These are phyloP conservation scores for Campopleginae sp. DNA, from an alignment of 2,888 invertebrate genomes.

Conservation along the genomic window DNA sequence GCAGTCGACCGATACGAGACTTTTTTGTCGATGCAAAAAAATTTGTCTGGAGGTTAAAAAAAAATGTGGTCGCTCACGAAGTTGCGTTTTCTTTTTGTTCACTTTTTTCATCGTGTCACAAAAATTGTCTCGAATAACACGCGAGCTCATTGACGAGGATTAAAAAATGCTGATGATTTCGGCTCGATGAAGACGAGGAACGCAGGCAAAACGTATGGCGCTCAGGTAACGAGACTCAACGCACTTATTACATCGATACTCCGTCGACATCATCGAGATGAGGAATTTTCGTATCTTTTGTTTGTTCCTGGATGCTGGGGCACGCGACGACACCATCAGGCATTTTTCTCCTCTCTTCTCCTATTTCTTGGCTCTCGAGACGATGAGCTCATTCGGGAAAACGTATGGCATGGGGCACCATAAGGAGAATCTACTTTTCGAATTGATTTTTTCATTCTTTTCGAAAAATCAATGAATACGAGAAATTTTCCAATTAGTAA, in stretches of 20 bases:
- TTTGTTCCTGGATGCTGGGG: background rate
- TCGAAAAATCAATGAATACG: background rate
- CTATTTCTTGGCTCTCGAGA: background rate
- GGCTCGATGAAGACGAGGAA: slow-evolving; percentile 8
- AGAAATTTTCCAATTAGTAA: background rate
- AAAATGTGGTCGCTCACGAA: background rate
- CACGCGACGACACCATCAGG: slow-evolving; percentile 28
- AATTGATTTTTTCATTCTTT: background rate
- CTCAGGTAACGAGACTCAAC: background rate
- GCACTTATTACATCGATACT: background rate
- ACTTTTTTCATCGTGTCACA: background rate
- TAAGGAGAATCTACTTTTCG: too few relatives aligned
- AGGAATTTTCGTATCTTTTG: slow-evolving; percentile 15
- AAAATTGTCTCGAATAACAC: slow-evolving; percentile 19
- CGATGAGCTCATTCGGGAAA: background rate
- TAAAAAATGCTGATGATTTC: background rate
- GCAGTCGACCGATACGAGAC: background rate
- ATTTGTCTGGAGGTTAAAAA: background rate
- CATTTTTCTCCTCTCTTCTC: slow-evolving; percentile 5
- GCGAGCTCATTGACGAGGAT: background rate
- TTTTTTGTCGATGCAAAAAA: background rate
- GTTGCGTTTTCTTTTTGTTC: background rate
- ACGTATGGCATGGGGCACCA: background rate
- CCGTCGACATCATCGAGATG: background rate
- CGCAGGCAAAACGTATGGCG: slow-evolving; percentile 39